Evolutionary conservation across 1,140 invertebrate genomes (phyloP).

Genomic region (Lepidurus arcticus): DNA sequence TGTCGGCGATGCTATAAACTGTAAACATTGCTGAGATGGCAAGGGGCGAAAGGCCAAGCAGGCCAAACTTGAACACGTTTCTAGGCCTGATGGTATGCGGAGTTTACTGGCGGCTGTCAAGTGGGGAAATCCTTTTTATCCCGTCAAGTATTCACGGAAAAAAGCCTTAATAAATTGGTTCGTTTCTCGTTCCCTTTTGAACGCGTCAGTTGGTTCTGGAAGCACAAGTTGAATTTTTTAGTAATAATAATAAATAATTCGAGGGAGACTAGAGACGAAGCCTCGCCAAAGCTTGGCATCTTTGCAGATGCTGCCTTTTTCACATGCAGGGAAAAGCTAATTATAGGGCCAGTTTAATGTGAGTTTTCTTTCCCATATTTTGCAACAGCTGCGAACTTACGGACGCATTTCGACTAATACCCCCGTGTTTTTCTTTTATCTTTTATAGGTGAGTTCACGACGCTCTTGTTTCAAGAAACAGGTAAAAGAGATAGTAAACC

Average conservation of each 20-base stretch:
- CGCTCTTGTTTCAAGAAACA: slow-evolving; percentile 29
- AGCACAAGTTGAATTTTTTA: too few relatives aligned
- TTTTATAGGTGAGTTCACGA: slow-evolving; percentile 33
- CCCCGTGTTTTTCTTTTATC: slow-evolving; percentile 11
- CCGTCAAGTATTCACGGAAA: background rate
- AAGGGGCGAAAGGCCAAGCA: background rate
- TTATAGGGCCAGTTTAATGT: background rate
- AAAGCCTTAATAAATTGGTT: background rate
- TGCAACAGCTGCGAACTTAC: background rate
- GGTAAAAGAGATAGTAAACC: slow-evolving; percentile 23
- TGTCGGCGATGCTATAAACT: background rate
- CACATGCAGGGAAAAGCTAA: background rate
- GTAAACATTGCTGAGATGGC: background rate
- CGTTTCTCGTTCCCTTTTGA: background rate
- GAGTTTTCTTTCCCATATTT: background rate
- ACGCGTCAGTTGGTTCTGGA: background rate
- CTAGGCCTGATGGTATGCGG: too few relatives aligned
- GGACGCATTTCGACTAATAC: background rate
- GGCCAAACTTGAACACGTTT: background rate
- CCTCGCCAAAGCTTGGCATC: too few relatives aligned
- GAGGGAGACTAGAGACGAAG: too few relatives aligned
- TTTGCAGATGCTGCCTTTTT: background rate
- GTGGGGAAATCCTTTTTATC: background rate
- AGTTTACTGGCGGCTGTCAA: background rate
- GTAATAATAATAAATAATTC: too few relatives aligned